Evolutionary conservation across 2,113 vertebrate genomes (phyloP), one percentile per base, ranked within the genome.

Genomic region (Odontophorus gujanensis): DNA sequence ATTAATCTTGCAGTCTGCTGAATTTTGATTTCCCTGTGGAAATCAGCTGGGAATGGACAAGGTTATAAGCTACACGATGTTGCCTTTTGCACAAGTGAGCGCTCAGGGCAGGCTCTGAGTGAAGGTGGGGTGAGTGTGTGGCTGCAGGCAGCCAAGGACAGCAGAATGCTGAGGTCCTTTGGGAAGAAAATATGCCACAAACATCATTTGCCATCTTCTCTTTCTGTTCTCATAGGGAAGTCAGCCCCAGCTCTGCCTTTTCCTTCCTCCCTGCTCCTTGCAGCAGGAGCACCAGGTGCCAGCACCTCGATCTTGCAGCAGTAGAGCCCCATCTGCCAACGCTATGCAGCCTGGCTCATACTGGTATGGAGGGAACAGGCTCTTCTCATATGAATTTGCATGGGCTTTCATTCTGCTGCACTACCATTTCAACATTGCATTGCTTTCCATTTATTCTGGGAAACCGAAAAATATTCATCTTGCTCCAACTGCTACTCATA

Each of bases 21-120:
- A 79, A 67, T 95, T 93, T 87, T 95, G 78, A 95, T 97, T 96
- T 93, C 95, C 95, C 91, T 71, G 34, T 95, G 94, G 96, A 96
- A 97, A 97, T 95, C 87, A 93, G 4, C 22, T 24, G 30, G 76
- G 67, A 93, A 80, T 43, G 76, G 85, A 9, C 50, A 93, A 87
- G 59, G 72, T 73, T 82, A 21, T 2, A 48, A 95, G 67, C 78
- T 82, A 13, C 89, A 59, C 58, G 57, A 89, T 87, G 92, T 68
- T 83, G 75, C 66, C 47, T 47, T 80, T 87, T 85, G 55, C 94
- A 77, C 79, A 55, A 50, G 93, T 61, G 90, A 94, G 30, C 63
- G 75, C 79, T 93, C 63, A 25, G 42, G 81, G 47, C 61, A 76
- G 30, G 48, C 43, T 89, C 48, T 43, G 8, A 2, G 4, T 51